Evolutionary conservation across 1,140 invertebrate species (phyloP).

Genomic region (Agraylea sexmaculata): DNA sequence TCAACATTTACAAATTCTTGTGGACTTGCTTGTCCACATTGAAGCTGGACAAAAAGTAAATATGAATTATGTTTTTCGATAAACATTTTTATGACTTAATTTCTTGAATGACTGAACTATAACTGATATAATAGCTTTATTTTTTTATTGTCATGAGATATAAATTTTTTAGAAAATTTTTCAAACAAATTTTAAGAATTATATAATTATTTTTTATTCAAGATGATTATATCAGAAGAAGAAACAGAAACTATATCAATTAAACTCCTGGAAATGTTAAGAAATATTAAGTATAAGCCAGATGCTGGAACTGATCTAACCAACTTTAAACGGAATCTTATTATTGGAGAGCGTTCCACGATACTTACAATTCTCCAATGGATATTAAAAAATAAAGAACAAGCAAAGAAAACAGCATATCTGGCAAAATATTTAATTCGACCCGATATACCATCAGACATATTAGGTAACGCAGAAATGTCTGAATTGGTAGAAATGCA

Average conservation of each 20-base stretch:
- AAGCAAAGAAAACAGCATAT: conserved; percentile 71
- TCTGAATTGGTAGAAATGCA: conserved; percentile 62
- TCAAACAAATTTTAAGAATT: conserved; percentile 9
- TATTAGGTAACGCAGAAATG: conserved; percentile 65
- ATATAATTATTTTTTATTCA: conserved; percentile 11
- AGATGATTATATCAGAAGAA: conserved; percentile 36
- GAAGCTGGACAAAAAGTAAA: conserved; percentile 36
- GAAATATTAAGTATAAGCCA: conserved; percentile 37
- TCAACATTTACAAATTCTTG: conserved; percentile 58
- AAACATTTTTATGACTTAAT: conserved; percentile 8
- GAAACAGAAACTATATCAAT: conserved; percentile 34
- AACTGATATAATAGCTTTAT: conserved; percentile 6
- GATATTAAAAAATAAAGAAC: conserved; percentile 57
- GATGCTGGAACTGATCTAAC: conserved; percentile 30
- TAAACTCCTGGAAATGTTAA: conserved; percentile 35
- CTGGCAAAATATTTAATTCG: conserved; percentile 45
- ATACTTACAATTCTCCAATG: conserved; percentile 71
- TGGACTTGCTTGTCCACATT: conserved; percentile 36
- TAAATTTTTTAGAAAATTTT: conserved; percentile 7
- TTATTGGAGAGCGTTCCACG: conserved; percentile 60
- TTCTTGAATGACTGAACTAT: conserved; percentile 2
- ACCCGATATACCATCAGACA: conserved; percentile 70
- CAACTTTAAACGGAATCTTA: conserved; percentile 54
- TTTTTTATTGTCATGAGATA: conserved; percentile 1
- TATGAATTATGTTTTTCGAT: conserved; percentile 17